These are phyloP conservation scores for Idris sp. DNA, from an alignment of 1,140 invertebrate genomes.

Conservation along the genomic window DNA sequence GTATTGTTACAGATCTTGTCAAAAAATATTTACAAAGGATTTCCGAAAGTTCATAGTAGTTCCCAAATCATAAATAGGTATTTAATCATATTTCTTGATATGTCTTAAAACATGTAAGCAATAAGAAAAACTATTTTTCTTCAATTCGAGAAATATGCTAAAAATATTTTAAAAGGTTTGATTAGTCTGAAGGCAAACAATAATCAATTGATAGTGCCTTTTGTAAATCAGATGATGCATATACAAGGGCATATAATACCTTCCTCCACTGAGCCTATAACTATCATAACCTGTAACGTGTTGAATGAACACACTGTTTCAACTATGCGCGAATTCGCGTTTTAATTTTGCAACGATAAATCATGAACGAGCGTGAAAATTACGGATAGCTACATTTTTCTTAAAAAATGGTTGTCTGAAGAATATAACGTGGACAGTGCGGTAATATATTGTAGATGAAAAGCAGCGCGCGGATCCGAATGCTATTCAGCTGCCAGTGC, in stretches of 20 bases:
- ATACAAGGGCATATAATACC: slow-evolving; percentile 13
- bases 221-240: neutral
- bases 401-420: slow-evolving; percentile 57
- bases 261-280: neutral
- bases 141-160: too few species aligned
- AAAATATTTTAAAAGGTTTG: too few species aligned
- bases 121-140: too few species aligned
- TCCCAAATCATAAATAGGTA: too few species aligned
- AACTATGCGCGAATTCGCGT: slow-evolving; percentile 6
- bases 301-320: slow-evolving; percentile 23
- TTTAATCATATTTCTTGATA: too few species aligned
- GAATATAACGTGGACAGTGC: slow-evolving; percentile 40
- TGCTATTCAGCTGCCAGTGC: slow-evolving; percentile 58
- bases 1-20: too few species aligned
- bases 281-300: neutral
- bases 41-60: too few species aligned
- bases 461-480: slow-evolving; percentile 52
- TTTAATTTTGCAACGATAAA: slow-evolving; percentile 48
- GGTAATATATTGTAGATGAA: slow-evolving; percentile 56
- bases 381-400: slow-evolving; percentile 58
- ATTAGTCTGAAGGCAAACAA: too few species aligned
- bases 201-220: too few species aligned
- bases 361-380: slow-evolving; percentile 35
- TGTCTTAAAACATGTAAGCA: too few species aligned
- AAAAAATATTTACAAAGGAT: too few species aligned